Conservation (phyloP, 2,888 invertebrate genomes). For the Eupithecia subumbrata region DNA sequence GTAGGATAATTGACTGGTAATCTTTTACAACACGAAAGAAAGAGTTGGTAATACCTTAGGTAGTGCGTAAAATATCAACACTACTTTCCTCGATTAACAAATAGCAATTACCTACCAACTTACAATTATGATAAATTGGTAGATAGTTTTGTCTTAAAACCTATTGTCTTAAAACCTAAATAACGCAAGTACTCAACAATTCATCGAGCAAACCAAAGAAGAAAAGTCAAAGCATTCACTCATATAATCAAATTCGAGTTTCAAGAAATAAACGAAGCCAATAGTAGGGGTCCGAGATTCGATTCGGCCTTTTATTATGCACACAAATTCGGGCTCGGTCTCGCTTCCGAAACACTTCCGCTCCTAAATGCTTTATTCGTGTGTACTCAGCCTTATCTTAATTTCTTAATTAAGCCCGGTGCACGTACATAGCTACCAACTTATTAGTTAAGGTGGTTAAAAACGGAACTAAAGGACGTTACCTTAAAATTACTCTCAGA, state of each 20-base stretch:
- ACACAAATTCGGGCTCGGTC: conserved; percentile 65
- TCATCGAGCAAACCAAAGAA: too few species aligned
- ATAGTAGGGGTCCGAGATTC: conserved; percentile 53
- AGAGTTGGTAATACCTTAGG: too few species aligned
- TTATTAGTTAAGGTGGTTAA: not conserved
- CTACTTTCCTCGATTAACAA: too few species aligned
- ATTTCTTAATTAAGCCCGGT: conserved; percentile 76
- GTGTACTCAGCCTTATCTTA: conserved; percentile 72
- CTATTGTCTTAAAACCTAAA: too few species aligned
- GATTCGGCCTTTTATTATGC: conserved; percentile 67
- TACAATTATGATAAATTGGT: too few species aligned
- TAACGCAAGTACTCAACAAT: too few species aligned
- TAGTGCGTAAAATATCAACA: too few species aligned
- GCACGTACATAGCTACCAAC: conserved; percentile 39
- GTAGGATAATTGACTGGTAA: too few species aligned
- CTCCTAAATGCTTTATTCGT: conserved; percentile 69
- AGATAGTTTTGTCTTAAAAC: too few species aligned
- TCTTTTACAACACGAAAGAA: too few species aligned
- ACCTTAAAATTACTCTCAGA: not conserved
- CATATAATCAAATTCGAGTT: not conserved
- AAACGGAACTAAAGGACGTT: not conserved
- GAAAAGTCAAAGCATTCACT: too few species aligned
- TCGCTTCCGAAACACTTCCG: conserved; percentile 77
- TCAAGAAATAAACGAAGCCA: conserved; percentile 22
- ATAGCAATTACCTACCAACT: too few species aligned